phyloP scores from a whole-genome alignment of 2,888 invertebrate species.

The Macaria notata region DNA sequence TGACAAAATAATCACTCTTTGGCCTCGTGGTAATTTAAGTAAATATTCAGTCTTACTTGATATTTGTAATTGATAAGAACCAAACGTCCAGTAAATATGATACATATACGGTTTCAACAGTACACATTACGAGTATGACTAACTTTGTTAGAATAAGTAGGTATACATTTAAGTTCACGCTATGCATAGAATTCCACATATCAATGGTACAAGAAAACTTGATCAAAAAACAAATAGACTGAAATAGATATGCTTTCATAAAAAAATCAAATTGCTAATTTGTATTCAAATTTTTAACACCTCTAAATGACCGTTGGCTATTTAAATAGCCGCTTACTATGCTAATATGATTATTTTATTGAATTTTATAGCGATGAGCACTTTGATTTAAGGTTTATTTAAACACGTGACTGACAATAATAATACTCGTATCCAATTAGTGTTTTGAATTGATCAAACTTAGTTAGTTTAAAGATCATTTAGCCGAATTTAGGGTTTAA shows the following conservation, averaged over 20 bases:
- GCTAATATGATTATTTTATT: constrained; percentile 19
- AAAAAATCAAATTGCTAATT: constrained; percentile 1
- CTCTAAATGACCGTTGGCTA: constrained; percentile 17
- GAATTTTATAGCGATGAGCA: constrained; percentile 7
- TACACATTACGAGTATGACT: no score
- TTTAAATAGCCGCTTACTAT: constrained; percentile 24
- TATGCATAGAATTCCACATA: no score
- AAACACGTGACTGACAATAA: no score
- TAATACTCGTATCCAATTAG: no score
- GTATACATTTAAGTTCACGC: no score
- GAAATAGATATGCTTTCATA: background rate
- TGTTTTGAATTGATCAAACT: no score
- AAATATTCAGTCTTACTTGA: constrained; percentile 34
- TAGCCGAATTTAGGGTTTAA: no score
- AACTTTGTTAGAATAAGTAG: no score
- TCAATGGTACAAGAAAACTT: no score
- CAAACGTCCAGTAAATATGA: no score
- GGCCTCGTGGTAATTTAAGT: constrained; percentile 43
- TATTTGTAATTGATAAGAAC: constrained; percentile 15
- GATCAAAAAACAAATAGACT: background rate
- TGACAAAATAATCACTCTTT: constrained; percentile 47
- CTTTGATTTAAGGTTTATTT: background rate
- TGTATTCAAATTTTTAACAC: constrained; percentile 7
- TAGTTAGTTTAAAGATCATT: no score
- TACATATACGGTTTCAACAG: no score